phyloP scores from a whole-genome alignment of 2,797 vertebrate genomes.

The Pipistrellus nathusii region DNA sequence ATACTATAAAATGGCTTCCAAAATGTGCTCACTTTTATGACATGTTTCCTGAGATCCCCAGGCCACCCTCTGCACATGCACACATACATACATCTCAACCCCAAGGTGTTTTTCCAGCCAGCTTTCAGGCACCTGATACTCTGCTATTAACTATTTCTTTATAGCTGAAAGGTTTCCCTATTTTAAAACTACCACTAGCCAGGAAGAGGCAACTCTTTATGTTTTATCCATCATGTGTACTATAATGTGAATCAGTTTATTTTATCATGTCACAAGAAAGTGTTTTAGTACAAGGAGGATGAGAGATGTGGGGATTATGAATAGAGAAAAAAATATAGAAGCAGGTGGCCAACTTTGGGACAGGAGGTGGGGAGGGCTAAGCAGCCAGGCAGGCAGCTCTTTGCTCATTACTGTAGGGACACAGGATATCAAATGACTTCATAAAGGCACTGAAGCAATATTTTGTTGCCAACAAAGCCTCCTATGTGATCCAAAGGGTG shows the following conservation, averaged over 20 bases:
- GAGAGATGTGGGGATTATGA: background rate
- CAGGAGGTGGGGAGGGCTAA: background rate
- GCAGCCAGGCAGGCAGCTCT: background rate
- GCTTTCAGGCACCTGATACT: background rate
- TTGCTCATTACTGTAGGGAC: background rate
- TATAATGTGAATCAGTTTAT: background rate
- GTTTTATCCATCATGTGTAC: background rate
- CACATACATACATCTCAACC: background rate
- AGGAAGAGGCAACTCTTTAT: background rate
- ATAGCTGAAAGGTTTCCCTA: background rate
- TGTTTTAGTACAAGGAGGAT: background rate
- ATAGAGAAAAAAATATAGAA: background rate
- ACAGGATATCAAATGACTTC: background rate
- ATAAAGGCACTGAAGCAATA: background rate
- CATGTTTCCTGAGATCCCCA: background rate
- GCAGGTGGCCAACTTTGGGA: background rate
- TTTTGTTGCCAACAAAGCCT: background rate
- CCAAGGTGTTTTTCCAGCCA: background rate
- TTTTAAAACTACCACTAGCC: slow-evolving; percentile 3
- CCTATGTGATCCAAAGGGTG: background rate
- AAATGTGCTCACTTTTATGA: background rate
- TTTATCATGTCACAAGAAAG: background rate
- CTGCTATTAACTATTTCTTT: background rate
- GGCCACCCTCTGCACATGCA: background rate
- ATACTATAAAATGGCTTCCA: background rate